Conservation (phyloP, 2,113 vertebrate genomes). For the Canis aureus region DNA sequence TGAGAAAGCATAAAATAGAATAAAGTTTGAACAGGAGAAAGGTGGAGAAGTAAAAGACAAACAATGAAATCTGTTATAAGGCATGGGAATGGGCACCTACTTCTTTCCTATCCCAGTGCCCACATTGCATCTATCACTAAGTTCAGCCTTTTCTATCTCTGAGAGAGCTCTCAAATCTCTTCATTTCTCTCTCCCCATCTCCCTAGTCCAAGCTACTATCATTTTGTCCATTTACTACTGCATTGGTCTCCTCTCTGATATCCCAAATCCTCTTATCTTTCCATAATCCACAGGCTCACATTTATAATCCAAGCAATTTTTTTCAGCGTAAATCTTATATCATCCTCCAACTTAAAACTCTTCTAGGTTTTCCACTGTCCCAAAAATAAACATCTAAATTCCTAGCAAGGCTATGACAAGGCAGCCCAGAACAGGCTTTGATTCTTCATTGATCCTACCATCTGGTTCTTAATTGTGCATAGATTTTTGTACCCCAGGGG, state of each 20-base stretch:
- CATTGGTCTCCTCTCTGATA: neutral
- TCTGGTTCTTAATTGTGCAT: neutral
- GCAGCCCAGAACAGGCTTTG: neutral
- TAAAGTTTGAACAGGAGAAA: neutral
- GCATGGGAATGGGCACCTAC: neutral
- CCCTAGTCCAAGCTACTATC: neutral
- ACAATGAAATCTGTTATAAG: neutral
- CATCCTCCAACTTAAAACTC: neutral
- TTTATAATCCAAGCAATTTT: neutral
- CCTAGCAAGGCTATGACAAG: neutral
- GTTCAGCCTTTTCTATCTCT: neutral
- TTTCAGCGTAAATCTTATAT: neutral
- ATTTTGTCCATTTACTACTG: neutral
- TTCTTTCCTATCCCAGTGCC: neutral
- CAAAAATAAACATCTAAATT: neutral
- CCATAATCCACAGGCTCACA: neutral
- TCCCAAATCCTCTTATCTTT: neutral
- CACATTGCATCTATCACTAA: neutral
- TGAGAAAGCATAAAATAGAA: neutral
- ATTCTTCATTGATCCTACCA: neutral
- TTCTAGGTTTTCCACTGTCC: neutral
- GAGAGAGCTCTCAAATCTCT: neutral
- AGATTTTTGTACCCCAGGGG: neutral
- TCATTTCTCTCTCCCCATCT: neutral
- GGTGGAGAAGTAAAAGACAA: neutral